A percentile compares a stretch with the other conserved stretches of the same genome.
Conservation (phyloP, 2,888 invertebrate species). For the Alloscopus bannaensis region DNA sequence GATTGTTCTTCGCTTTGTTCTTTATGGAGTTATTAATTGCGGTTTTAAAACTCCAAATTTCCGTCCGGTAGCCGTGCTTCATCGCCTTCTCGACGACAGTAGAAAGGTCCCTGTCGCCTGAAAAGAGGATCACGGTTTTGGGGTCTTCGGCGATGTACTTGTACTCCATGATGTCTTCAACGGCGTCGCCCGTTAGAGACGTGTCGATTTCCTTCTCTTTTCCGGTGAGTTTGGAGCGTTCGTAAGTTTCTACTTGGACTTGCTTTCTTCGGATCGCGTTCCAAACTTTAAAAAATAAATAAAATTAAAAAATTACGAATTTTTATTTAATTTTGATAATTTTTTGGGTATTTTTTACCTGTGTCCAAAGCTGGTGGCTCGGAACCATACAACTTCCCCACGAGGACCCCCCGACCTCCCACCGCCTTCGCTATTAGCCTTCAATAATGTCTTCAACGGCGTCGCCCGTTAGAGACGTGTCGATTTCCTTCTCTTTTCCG, state of each 20-base stretch:
- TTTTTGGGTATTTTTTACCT: too few relatives aligned
- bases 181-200: constrained; percentile 63
- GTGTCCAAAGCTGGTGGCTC: constrained; percentile 65
- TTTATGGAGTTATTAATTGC: constrained; percentile 46
- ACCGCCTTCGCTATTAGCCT: constrained; percentile 55
- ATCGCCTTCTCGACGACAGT: constrained; percentile 62
- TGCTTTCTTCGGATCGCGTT: constrained; percentile 60
- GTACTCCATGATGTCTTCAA: constrained; percentile 57
- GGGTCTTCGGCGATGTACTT: constrained; percentile 25
- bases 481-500: constrained; percentile 47
- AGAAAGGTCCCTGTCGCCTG: constrained; percentile 65
- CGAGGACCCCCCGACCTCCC: constrained; percentile 46
- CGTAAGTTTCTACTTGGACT: constrained; percentile 59
- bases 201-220: constrained; percentile 66
- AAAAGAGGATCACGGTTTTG: constrained; percentile 62
- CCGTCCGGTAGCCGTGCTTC: constrained; percentile 59
- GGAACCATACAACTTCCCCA: constrained; percentile 66
- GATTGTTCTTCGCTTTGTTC: constrained; percentile 28
- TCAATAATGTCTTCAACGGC: constrained; percentile 56
- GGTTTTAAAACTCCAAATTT: constrained; percentile 67
- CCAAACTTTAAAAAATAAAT: constrained; percentile 63
- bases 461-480: constrained; percentile 42
- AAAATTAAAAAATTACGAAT: too few relatives aligned
- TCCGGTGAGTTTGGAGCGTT: constrained; percentile 56
- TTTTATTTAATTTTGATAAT: too few relatives aligned